Evolutionary conservation across 2,888 invertebrate genomes (phyloP).

Genomic region (Rhingia campestris): DNA sequence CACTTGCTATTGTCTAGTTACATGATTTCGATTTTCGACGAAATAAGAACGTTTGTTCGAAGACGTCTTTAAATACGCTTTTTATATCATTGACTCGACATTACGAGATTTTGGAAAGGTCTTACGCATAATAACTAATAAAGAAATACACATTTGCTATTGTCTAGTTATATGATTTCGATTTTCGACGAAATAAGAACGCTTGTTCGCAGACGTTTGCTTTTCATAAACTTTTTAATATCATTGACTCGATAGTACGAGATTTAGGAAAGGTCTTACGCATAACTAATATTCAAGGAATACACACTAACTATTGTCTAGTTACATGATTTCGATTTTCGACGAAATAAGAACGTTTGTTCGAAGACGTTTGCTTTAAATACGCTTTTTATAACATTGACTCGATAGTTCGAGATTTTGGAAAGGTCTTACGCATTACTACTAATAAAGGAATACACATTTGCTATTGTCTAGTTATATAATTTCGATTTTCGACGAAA

Average conservation of each 20-base stretch:
- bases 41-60: not conserved
- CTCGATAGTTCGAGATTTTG: no score
- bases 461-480: no score
- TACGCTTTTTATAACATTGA: no score
- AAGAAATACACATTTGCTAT: not conserved
- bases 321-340: no score
- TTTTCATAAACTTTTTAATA: not conserved
- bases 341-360: no score
- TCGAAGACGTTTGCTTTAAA: no score
- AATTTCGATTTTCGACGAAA: no score
- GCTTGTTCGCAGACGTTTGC: not conserved
- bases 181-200: constrained; percentile 1
- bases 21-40: not conserved
- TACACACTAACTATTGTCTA: not conserved
- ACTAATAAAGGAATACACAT: no score
- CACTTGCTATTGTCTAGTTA: no score
- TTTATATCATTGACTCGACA: not conserved
- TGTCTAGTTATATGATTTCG: not conserved
- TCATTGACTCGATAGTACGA: not conserved
- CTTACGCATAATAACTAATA: not conserved
- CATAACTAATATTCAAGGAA: not conserved
- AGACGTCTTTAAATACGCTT: not conserved
- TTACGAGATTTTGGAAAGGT: not conserved
- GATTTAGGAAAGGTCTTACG: not conserved
- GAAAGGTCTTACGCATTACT: no score